A percentile compares a stretch with the other conserved stretches of the same genome.
These are phyloP conservation scores for Acronicta psi DNA, from an alignment of 2,888 invertebrate species.

Conservation along the genomic window DNA sequence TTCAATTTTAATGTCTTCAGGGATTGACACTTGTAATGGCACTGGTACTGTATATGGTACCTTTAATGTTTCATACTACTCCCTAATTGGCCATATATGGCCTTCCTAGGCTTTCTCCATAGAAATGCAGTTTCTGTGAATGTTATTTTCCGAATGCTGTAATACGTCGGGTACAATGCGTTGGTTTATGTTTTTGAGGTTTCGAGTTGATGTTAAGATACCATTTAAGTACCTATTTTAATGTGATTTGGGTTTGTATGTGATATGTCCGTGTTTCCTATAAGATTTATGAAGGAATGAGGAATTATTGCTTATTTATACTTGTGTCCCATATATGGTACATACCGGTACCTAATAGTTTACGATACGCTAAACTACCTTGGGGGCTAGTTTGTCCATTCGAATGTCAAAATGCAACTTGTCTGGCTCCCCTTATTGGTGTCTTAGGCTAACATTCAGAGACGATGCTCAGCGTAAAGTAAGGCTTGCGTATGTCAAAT, in stretches of 20 bases:
- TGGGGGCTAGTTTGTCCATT: too few relatives aligned
- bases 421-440: too few relatives aligned
- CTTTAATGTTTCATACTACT: constrained; percentile 33
- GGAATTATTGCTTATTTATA: too few relatives aligned
- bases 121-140: constrained; percentile 23
- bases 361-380: too few relatives aligned
- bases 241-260: background rate
- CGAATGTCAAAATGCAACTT: too few relatives aligned
- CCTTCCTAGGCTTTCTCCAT: constrained; percentile 31
- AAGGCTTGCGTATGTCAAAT: too few relatives aligned
- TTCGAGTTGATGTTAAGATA: background rate
- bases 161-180: constrained; percentile 8
- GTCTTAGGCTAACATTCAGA: too few relatives aligned
- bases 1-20: constrained; percentile 38
- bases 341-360: too few relatives aligned
- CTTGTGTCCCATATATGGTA: too few relatives aligned
- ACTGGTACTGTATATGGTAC: constrained; percentile 26
- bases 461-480: too few relatives aligned
- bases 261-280: background rate
- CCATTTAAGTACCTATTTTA: background rate
- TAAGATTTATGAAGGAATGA: too few relatives aligned
- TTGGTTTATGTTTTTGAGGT: constrained; percentile 23
- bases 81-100: constrained; percentile 34
- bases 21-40: constrained; percentile 29
- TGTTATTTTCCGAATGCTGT: constrained; percentile 38